Conservation (phyloP, 2,113 vertebrate species). For the Peromyscus californicus region DNA sequence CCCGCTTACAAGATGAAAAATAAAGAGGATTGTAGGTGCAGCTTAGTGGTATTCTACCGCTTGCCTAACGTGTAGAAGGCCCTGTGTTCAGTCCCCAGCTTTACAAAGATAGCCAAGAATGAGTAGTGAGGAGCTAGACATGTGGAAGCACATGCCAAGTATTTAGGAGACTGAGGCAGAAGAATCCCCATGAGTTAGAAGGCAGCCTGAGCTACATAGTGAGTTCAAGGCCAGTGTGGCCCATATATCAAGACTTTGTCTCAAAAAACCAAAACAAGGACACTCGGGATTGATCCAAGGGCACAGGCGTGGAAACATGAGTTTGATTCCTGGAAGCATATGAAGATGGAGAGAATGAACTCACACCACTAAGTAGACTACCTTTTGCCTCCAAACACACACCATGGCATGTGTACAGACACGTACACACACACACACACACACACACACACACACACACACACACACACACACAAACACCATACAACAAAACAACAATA, state of each 20-base stretch:
- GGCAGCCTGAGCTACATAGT: background rate
- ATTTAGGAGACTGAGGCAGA: background rate
- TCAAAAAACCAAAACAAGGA: background rate
- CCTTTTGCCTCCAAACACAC: background rate
- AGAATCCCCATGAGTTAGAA: background rate
- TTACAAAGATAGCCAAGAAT: background rate
- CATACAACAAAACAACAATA: background rate
- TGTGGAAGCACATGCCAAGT: background rate
- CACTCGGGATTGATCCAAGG: background rate
- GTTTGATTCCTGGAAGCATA: background rate
- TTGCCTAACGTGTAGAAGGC: background rate
- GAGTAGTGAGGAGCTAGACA: background rate
- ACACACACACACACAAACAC: background rate
- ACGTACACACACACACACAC: background rate
- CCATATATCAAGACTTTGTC: background rate
- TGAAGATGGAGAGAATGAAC: no score
- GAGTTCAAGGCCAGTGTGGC: background rate
- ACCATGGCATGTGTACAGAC: background rate
- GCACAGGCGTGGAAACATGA: background rate
- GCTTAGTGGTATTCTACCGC: background rate
- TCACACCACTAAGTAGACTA: no score
- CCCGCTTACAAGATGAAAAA: background rate
- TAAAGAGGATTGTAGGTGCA: background rate
- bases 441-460: background rate
- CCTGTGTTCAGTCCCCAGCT: background rate